Evolutionary conservation across 53 echinoderm and acorn worm species (phyloP).

Genomic region (Holothuria scabra): DNA sequence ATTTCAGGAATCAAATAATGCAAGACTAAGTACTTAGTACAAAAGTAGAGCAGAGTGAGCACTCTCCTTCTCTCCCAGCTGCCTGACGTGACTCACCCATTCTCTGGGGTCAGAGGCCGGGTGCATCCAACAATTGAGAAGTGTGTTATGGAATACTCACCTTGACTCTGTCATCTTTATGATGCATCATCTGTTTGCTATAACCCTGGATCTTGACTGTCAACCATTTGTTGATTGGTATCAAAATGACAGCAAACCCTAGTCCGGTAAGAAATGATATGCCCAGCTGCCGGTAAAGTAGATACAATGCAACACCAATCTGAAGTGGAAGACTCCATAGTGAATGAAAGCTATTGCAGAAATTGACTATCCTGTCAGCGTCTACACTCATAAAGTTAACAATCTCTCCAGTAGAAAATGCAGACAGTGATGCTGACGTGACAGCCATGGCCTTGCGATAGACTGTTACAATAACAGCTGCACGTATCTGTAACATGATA

Average conservation of each 20-base stretch:
- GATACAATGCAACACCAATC: conserved; percentile 78
- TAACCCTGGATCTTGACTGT: conserved; percentile 83
- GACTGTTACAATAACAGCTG: conserved; percentile 78
- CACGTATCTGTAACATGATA: conserved; percentile 79
- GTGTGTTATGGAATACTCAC: no score
- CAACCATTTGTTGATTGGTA: conserved; percentile 91
- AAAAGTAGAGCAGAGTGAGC: no score
- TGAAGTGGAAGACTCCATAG: conserved; percentile 98
- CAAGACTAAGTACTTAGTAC: no score
- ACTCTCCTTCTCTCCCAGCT: no score
- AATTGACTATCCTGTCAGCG: conserved; percentile 88
- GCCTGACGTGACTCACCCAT: no score
- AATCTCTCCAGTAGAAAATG: conserved; percentile 91
- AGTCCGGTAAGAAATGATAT: conserved; percentile 90
- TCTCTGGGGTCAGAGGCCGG: no score
- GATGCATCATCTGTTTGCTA: conserved; percentile 87
- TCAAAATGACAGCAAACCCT: conserved; percentile 83
- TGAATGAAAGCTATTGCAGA: conserved; percentile 95
- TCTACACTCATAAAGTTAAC: conserved; percentile 99
- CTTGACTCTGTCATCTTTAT: conserved; percentile 95
- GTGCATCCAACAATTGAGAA: no score
- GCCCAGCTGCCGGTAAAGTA: conserved; percentile 83
- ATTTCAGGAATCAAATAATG: no score
- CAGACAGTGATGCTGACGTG: conserved; percentile 68
- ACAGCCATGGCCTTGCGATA: conserved; percentile 91